Evolutionary conservation across 2,797 vertebrate genomes (phyloP), one percentile per base, ranked within the genome.

Genomic region (Anguilla pacifica): DNA sequence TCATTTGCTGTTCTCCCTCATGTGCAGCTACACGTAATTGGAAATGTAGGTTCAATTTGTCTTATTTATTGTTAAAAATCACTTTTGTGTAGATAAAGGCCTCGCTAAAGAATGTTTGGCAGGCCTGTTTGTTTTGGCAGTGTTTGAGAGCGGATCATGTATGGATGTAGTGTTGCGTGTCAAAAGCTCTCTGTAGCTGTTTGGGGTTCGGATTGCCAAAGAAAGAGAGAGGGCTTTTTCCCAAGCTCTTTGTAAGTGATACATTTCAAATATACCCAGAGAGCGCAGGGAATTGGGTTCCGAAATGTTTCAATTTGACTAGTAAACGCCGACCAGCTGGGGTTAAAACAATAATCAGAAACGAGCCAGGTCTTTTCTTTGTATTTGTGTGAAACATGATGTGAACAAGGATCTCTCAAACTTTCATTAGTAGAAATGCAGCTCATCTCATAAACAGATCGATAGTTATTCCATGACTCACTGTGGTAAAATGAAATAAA

Each of bases 281-380:
- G 86, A 53, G 88, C 57, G 43, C 53, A 57, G 83, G 88, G 84
- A 25, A 61, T 84, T 70, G 77, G 70, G 86, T 79, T 85, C 84
- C 49, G 85, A 74, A 89, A 88, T 87, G 89, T 85, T 61, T 89
- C 88, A 88, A 89, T 85, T 89, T 89, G 81, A 85, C 86, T 82
- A 72, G 87, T 85, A 82, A 84, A 81, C 87, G 87, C 88, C 64
- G 87, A 90, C 86, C 85, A 84, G 83, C 88, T 86, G 88, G 89
- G 88, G 89, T 89, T 90, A 90, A 84, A 82, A 88, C 87, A 91
- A 91, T 89, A 90, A 90, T 91, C 90, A 89, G 86, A 89, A 82
- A 87, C 57, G 86, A 81, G 59, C 87, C 72, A 81, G 39, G 83
- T 74, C 89, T 89, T 90, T 87, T 86, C 87, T 90, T 85, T 87